A percentile compares a stretch with the other conserved stretches of the same genome.
Evolutionary conservation across 2,113 vertebrate species (phyloP).

Genomic region (Salminus brasiliensis): DNA sequence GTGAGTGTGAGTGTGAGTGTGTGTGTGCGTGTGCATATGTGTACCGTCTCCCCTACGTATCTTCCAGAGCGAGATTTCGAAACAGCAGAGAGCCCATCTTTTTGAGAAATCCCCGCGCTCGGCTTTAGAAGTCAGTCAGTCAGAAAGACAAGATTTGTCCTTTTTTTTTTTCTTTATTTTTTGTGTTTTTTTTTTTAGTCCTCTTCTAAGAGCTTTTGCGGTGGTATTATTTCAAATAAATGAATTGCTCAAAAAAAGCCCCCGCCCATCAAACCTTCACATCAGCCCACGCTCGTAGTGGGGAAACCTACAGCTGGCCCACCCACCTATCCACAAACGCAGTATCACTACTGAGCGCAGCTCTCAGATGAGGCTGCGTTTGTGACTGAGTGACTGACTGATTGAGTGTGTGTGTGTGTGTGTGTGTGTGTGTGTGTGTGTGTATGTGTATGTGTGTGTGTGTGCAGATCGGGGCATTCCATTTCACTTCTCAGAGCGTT

Average conservation of each 20-base stretch:
- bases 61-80: conserved; percentile 28
- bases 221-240: conserved; percentile 64
- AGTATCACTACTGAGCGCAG: conserved; percentile 13
- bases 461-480: conserved; percentile 31
- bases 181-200: not conserved
- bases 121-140: conserved; percentile 26
- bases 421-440: not conserved
- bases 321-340: conserved; percentile 49
- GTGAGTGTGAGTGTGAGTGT: too few relatives aligned
- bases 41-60: conserved; percentile 35
- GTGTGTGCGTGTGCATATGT: not conserved
- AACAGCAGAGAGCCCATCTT: conserved; percentile 12
- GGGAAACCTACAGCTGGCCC: conserved; percentile 49
- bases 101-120: conserved; percentile 30
- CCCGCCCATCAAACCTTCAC: conserved; percentile 47
- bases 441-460: not conserved
- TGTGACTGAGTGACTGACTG: too few relatives aligned
- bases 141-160: not conserved
- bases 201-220: conserved; percentile 40
- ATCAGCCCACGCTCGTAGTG: conserved; percentile 49
- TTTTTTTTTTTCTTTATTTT: conserved; percentile 21
- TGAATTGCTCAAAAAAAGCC: conserved; percentile 54
- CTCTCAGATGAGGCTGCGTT: conserved; percentile 16
- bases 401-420: conserved; percentile 10
- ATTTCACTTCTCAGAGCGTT: not conserved